Evolutionary conservation across 2,888 invertebrate genomes (phyloP).

Genomic region (Leptinotarsa haldemani): DNA sequence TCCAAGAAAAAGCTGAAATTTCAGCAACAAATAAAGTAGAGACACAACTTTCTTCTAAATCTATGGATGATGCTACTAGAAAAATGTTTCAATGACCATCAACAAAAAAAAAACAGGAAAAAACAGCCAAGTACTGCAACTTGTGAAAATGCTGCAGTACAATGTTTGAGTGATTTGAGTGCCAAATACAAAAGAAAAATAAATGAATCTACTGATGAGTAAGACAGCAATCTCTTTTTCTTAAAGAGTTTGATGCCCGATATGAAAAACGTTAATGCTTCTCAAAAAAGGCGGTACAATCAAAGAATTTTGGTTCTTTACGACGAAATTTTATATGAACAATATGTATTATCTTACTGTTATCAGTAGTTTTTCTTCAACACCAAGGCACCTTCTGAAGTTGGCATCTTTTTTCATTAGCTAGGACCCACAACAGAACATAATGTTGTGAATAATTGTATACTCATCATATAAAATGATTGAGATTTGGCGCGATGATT

Average conservation of each 20-base stretch:
- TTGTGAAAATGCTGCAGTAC: slow-evolving; percentile 30
- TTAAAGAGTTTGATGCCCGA: slow-evolving; percentile 32
- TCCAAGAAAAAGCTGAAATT: slow-evolving; percentile 21
- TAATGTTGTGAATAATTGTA: slow-evolving; percentile 26
- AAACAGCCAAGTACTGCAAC: slow-evolving; percentile 29
- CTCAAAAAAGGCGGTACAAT: slow-evolving; percentile 37
- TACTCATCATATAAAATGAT: slow-evolving; percentile 24
- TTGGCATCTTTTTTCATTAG: slow-evolving; percentile 19
- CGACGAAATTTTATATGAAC: slow-evolving; percentile 35
- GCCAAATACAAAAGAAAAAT: slow-evolving; percentile 31
- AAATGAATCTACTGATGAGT: slow-evolving; percentile 28
- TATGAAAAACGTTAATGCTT: slow-evolving; percentile 37
- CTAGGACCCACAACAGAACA: slow-evolving; percentile 22
- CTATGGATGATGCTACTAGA: slow-evolving; percentile 17
- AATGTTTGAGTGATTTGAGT: slow-evolving; percentile 29
- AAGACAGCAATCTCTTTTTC: slow-evolving; percentile 34
- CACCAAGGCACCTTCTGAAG: slow-evolving; percentile 20
- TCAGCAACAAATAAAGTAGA: slow-evolving; percentile 25
- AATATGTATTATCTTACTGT: slow-evolving; percentile 31
- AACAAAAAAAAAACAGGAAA: slow-evolving; percentile 26
- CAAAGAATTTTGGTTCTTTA: slow-evolving; percentile 35
- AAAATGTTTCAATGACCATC: slow-evolving; percentile 14
- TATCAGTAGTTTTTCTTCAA: slow-evolving; percentile 24
- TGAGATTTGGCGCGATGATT: slow-evolving; percentile 29
- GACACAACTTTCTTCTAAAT: slow-evolving; percentile 12